Base-by-base conservation (phyloP, 1,140 invertebrate species). In the Pseudomyrmex gracilis region DNA sequence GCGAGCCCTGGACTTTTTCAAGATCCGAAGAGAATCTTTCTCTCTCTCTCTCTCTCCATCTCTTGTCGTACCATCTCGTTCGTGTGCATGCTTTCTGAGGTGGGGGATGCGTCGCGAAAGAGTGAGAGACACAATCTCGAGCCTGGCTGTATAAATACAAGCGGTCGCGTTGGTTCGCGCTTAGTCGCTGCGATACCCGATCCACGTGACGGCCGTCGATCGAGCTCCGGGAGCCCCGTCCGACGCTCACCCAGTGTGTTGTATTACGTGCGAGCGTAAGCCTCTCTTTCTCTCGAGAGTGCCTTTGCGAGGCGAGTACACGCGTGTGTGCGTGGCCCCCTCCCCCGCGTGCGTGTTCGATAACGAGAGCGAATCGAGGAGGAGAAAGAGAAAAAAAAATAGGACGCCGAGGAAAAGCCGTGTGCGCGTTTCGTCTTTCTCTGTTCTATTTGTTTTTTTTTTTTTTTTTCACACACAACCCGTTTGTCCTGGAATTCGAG, bases 111-210 rank as follows among this genome's bases (percentile, higher is more conserved):
- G 84, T 57, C 83, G 24, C 80, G 74, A 87, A 85, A 85, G 87
- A 71, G 74, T 70, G 61, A 83, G 43, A 61, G 70, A 85, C 85
- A 80, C 86, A 34, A 5, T 34, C 34, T 87, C 85, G 89, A 61
- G 63, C 57, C 68, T 43, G 85, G 67, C 53, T 47, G 74, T 94
- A 94, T 94, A 93, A 94, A 94, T 94, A 94, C 92, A 90, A 91
- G 92, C 87, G 83, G 85, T 86, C 71, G 74, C 88, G 90, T 85
- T 90, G 86, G 90, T 88, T 89, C 90, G 85, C 88, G 90, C 89
- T 92, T 93, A 94, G 92, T 93, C 89, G 87, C 84, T 84, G 55
- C 87, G 87, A 88, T 88, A 89, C 87, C 49, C 87, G 87, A 88
- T 89, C 58, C 86, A 84, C 74, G 86, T 80, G 80, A 85, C 88